Base-by-base conservation (phyloP, 2,888 invertebrate species). In the Pegoplata infirma region DNA sequence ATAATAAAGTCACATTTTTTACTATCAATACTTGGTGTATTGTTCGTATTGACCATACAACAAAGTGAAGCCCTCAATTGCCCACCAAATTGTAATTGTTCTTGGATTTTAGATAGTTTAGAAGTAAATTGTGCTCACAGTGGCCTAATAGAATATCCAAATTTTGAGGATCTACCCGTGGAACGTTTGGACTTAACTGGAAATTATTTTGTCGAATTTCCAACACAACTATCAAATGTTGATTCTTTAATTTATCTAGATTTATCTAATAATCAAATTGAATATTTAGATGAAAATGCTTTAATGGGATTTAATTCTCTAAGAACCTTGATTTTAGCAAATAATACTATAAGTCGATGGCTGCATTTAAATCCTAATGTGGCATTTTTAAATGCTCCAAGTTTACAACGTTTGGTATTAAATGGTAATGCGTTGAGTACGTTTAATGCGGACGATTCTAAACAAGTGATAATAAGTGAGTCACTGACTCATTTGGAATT, bases 271-370 rank as follows among this genome's bases (percentile, higher is more conserved):
- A 94, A 94, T 84, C 87, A 88, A 59, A 87, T 94, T 25, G 89
- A 83, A n/a, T 87, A 88, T 56, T 82, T 94, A 74, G 90, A 91
- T 1, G 83, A 84, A 53, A 85, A 90, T 82, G 90, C 91, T 64
- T 86, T 94, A 3, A 81, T 88, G 5, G 92, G 92, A 21, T 91
- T 94, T 25, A 90, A 88, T 1, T 89, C 91, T 19, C 89, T 95
- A 32, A 90, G 92, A 83, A 89, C 89, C 4, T 86, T 95, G 44
- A 92, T 94, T 86, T 88, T 95, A 79, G 92, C 93, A 21, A 91
- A 90, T 72, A 95, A 95, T 84, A 86, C 90, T 59, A 92, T 95
- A 76, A 89, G 88, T 25, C 88, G 91, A 61, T 93, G 93, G 93
- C 82, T 89, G 2, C 90, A 91, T 55, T 86, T 94, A 40, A 91